Evolutionary conservation across 2,888 invertebrate species (phyloP), one percentile per base, ranked within the genome.

Genomic region (Thera britannica): DNA sequence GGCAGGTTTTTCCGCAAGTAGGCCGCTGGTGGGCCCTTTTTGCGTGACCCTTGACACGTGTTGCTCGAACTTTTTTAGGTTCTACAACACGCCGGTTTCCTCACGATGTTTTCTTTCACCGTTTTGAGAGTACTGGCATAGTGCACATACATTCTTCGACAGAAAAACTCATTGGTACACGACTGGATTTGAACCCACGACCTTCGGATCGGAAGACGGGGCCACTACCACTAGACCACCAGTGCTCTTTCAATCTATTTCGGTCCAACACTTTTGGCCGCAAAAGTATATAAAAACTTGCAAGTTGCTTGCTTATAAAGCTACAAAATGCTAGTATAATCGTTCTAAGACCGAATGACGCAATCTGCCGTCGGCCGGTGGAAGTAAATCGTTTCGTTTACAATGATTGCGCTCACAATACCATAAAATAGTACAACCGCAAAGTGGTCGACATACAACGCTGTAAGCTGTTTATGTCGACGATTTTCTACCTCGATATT

Each of bases 371-470:
- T 71, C 74, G 68, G 76, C 44, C 52, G 63, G 36, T 12, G 35
- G 57, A 57, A 65, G 76, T 78, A 76, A 80, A 82, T 83, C 82
- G 81, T 83, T 83, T 80, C 75, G 77, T 78, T 83, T 83, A 83
- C 78, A 82, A 82, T 81, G 78, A 85, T 86, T 85, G 84, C 80
- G 71, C 78, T 86, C 81, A 84, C 82, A 79, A 75, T 72, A 79
- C 81, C 74, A 82, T 86, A 83, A 83, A 86, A 82, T 79, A 73
- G 77, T 77, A 76, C 72, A 73, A 79, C 81, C 77, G 75, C 81
- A 82, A 83, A 79, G 74, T 81, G 76, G 71, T 71, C 67, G 66
- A 72, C 67, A 67, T 70, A 61, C 60, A 67, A 62, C 67, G 56
- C 62, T 6, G 65, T 46, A 46, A 46, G 44, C 41, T 41, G 41